These are phyloP conservation scores for Phalacrocorax carbo DNA, from an alignment of 2,113 vertebrate species.

Conservation along the genomic window DNA sequence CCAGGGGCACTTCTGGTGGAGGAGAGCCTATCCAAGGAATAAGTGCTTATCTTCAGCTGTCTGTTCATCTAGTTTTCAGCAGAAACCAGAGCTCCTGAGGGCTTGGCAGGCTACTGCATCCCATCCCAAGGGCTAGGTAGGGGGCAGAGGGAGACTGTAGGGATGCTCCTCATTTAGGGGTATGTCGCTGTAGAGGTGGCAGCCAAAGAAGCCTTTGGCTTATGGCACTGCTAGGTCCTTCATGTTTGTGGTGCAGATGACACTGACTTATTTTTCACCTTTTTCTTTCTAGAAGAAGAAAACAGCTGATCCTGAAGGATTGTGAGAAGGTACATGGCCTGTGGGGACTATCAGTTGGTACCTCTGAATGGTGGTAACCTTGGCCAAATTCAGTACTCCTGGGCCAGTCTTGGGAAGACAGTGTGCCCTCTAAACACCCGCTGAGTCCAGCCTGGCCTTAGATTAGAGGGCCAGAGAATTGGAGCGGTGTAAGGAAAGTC, in stretches of 20 bases:
- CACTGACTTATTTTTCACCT: neutral
- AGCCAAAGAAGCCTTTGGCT: neutral
- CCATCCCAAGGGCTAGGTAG: neutral
- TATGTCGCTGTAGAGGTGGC: neutral
- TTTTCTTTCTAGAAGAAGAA: conserved; percentile 61
- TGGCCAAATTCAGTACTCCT: neutral
- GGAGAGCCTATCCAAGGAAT: neutral
- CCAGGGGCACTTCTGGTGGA: neutral
- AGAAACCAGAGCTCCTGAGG: neutral
- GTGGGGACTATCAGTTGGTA: neutral
- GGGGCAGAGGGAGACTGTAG: neutral
- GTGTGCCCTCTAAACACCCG: neutral
- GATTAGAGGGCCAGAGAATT: neutral
- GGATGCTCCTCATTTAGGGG: neutral
- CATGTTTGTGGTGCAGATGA: neutral
- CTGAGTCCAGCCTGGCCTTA: neutral
- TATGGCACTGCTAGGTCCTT: neutral
- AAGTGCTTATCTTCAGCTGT: neutral
- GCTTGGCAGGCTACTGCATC: neutral
- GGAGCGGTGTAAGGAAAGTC: neutral
- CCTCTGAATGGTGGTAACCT: neutral
- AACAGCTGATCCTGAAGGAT: conserved; percentile 8
- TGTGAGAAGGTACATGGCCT: conserved; percentile 57
- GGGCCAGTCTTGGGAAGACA: neutral
- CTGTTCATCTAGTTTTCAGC: neutral